Evolutionary conservation across 2,797 vertebrate species (phyloP).

Genomic region (Triplophysa yarkandensis): DNA sequence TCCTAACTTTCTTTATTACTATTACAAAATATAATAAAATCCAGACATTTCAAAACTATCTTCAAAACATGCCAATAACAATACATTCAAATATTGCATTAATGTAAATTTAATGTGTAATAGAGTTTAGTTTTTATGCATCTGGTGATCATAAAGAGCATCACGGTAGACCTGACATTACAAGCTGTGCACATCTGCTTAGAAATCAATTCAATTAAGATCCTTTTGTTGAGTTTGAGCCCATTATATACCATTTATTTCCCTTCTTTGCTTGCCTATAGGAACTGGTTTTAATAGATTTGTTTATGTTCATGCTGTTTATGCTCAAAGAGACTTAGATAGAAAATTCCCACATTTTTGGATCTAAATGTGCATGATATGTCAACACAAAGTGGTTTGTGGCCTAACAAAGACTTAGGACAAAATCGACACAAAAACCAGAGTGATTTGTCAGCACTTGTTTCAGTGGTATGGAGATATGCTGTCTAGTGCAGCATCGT

Average conservation of each 20-base stretch:
- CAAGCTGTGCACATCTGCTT: constrained; percentile 41
- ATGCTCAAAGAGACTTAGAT: not conserved
- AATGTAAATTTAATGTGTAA: not conserved
- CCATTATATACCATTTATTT: constrained; percentile 4
- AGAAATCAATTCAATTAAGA: constrained; percentile 21
- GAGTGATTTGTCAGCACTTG: not conserved
- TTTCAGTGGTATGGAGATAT: not conserved
- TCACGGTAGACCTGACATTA: constrained; percentile 16
- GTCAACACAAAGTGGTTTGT: constrained; percentile 9
- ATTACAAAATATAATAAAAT: too few species aligned
- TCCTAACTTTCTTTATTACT: too few species aligned
- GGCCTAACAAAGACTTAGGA: not conserved
- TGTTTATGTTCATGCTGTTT: constrained; percentile 1
- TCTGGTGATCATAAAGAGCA: not conserved
- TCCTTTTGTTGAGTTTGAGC: constrained; percentile 16
- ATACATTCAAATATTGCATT: too few species aligned
- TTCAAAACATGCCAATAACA: too few species aligned
- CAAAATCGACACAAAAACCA: not conserved
- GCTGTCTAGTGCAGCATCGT: constrained; percentile 15
- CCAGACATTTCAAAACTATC: too few species aligned
- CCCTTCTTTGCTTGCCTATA: not conserved
- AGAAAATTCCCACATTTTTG: not conserved
- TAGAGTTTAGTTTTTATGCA: not conserved
- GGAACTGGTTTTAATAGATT: not conserved
- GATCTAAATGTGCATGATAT: not conserved